Evolutionary conservation across 2,797 vertebrate species (phyloP), one percentile per base, ranked within the genome.

Genomic region (Liasis olivaceus): DNA sequence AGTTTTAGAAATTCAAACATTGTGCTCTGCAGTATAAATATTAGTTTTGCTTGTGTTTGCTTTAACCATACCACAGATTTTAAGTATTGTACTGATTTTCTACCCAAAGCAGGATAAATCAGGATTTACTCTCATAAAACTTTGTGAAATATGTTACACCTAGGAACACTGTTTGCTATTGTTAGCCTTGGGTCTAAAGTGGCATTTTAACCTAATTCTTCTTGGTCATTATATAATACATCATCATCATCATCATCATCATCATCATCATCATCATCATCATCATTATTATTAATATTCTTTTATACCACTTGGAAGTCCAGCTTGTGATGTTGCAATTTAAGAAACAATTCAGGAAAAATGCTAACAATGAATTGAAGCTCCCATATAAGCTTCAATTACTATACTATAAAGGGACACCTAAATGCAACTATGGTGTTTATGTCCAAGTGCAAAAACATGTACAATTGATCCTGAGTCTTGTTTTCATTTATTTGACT

Each of bases 21-120:
- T 62, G 59, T 87, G 85, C 58, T 90, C 77, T 63, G 58, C 56
- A 87, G 58, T 47, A 90, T 62, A 92, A 89, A 90, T 90, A 90
- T 60, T 86, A 72, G 15, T 31, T 88, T 72, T 89, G 36, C 17
- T 54, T 89, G 11, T 24, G 24, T 64, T 58, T 84, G 31, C 31
- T 91, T 47, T 15, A 88, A 88, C 51, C 13, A 88, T 24, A 63
- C 60, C 42, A 51, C 22, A 63, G 51, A 4, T 88, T 4, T 88
- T 64, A 54, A 54, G 8, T 59, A 28, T 2, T 64, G 5, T 15
- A n/a, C 62, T 47, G 42, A 24, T 47, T 17, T 8, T 51, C 24
- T 36, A 47, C 42, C 26, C 3, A 28, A 64, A 88, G 13, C 22
- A 62, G 6, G 14, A 26, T 28, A 47, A 89, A 64, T 42, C n/a